phyloP scores from a whole-genome alignment of 1,140 invertebrate species.

The Drosophila repleta region DNA sequence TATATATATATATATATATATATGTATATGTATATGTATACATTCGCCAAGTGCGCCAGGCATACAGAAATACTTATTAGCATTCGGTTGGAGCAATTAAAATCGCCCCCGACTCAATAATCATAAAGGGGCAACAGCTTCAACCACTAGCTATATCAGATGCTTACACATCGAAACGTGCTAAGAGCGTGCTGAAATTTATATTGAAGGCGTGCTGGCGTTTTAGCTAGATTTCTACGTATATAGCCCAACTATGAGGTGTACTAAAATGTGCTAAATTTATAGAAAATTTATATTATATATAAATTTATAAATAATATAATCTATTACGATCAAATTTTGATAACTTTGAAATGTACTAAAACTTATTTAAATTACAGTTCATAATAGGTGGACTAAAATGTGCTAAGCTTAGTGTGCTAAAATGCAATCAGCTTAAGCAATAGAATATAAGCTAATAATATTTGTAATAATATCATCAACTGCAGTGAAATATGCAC shows the following conservation, averaged over 20 bases:
- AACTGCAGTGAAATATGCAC: too few relatives aligned
- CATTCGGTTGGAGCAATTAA: conserved; percentile 46
- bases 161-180: background rate
- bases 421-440: too few relatives aligned
- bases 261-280: background rate
- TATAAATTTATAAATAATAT: too few relatives aligned
- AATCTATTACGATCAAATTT: too few relatives aligned
- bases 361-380: too few relatives aligned
- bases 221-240: background rate
- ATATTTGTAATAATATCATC: too few relatives aligned
- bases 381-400: too few relatives aligned
- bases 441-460: too few relatives aligned
- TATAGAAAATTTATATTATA: background rate
- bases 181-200: conserved; percentile 13
- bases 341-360: too few relatives aligned
- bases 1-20: conserved; percentile 11
- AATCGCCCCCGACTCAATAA: conserved; percentile 39
- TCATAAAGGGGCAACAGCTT: conserved; percentile 12
- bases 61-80: conserved; percentile 47
- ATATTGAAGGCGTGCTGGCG: conserved; percentile 10
- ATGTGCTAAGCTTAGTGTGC: too few relatives aligned
- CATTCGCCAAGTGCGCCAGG: conserved; percentile 39
- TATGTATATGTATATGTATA: background rate
- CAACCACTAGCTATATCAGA: conserved; percentile 1
- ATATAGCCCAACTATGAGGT: background rate